These are phyloP conservation scores for Diaphora mendica DNA, from an alignment of 2,888 invertebrate genomes.

Conservation along the genomic window DNA sequence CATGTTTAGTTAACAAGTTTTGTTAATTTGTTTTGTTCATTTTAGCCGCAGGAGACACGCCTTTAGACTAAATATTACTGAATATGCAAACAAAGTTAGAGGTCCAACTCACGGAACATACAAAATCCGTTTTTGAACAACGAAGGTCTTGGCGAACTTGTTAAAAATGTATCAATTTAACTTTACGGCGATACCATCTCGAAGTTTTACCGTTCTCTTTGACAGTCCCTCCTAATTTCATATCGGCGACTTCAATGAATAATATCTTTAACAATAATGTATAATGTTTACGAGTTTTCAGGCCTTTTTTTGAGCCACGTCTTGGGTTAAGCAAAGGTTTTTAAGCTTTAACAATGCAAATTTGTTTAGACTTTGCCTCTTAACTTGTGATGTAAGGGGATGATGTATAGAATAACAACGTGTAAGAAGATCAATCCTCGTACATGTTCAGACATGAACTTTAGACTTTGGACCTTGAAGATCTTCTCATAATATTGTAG, in stretches of 20 bases:
- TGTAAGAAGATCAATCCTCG: not conserved
- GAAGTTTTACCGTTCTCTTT: constrained; percentile 58
- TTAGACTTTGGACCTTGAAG: not conserved
- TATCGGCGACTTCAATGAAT: constrained; percentile 63
- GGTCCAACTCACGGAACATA: not conserved
- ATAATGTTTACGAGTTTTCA: constrained; percentile 33
- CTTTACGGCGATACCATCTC: constrained; percentile 62
- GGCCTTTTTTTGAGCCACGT: constrained; percentile 5
- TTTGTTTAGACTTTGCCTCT: not conserved
- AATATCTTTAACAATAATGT: constrained; percentile 49
- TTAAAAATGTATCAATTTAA: constrained; percentile 77
- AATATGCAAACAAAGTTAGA: not conserved
- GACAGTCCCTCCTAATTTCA: constrained; percentile 63
- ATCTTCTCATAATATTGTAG: too few relatives aligned
- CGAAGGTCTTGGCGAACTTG: constrained; percentile 54
- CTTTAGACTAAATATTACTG: not conserved
- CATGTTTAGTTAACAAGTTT: too few relatives aligned
- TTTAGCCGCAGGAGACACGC: too few relatives aligned
- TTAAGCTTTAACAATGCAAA: constrained; percentile 8
- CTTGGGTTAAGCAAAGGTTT: constrained; percentile 9
- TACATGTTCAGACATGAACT: not conserved
- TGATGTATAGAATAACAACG: not conserved
- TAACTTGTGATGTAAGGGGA: not conserved
- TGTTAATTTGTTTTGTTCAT: too few relatives aligned
- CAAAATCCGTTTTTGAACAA: constrained; percentile 38